Evolutionary conservation across 1,140 invertebrate genomes (phyloP), one percentile per base, ranked within the genome.

Genomic region (Spodoptera frugiperda): DNA sequence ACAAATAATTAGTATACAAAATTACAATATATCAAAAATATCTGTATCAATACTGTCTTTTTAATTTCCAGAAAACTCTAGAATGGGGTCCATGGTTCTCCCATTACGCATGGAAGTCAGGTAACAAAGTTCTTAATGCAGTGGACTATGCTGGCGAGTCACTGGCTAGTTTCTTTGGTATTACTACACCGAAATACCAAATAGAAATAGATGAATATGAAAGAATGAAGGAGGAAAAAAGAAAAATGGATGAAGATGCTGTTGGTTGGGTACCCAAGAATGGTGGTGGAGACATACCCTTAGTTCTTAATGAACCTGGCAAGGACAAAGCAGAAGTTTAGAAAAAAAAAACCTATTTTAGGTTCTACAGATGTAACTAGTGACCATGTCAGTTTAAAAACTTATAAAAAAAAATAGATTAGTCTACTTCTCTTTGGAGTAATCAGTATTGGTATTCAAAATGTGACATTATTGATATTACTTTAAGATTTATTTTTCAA

Each of bases 181-280:
- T 99, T 59, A 98, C 98, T 9, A 96, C 97, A 15, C 98, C 98
- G 3, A 99, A 98, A 89, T 99, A 98, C 91, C 96, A 98, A 82
- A 97, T 97, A 91, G 98, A 98, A 93, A 96, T 99, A 59, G 96
- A 97, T 84, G 97, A 98, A 89, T 97, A 97, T 87, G 95, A 97
- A 77, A 94, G 96, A 83, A 89, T 96, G 46, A 94, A 96, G 84
- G 94, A 95, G 68, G 95, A 95, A 78, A 94, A 94, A 48, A 88
- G 89, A 57, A 91, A 90, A 70, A 87, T 94, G 49, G 93, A 95
- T 78, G 95, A 96, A 70, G 93, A 96, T 72, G 85, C 92, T 3
- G 82, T 85, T 53, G 94, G 93, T 17, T 94, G 94, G 94, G 89
- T 94, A 5, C 89, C 93, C 3, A 93, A 83, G 75, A 91, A 88